These are phyloP conservation scores for Microctonus brassicae DNA, from an alignment of 2,888 invertebrate genomes.

Conservation along the genomic window DNA sequence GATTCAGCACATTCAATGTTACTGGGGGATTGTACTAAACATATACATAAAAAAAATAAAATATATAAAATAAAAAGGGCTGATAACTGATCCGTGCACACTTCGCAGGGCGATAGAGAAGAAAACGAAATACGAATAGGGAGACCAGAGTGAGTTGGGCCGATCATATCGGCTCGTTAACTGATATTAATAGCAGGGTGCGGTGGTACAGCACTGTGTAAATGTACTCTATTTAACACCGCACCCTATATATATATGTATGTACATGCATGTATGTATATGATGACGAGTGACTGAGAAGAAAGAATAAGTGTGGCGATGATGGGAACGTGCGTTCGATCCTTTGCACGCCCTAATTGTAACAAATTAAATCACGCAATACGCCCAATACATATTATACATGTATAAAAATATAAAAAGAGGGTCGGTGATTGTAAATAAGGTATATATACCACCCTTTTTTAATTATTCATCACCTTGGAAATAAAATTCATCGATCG, in stretches of 20 bases:
- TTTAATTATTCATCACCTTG: neutral
- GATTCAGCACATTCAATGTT: neutral
- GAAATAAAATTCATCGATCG: neutral
- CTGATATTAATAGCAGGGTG: conserved; percentile 70
- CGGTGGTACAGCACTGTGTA: conserved; percentile 53
- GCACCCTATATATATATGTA: no score
- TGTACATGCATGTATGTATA: no score
- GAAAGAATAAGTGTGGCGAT: neutral
- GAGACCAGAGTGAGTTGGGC: conserved; percentile 33
- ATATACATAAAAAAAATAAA: neutral
- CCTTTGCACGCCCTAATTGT: conserved; percentile 61
- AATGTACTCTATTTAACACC: conserved; percentile 31
- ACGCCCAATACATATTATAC: no score
- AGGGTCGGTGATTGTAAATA: neutral
- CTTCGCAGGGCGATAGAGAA: conserved; percentile 8
- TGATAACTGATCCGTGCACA: neutral
- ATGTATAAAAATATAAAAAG: neutral
- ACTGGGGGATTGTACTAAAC: neutral
- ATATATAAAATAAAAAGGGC: neutral
- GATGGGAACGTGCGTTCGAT: conserved; percentile 35
- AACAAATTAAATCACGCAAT: conserved; percentile 66
- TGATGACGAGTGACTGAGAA: neutral
- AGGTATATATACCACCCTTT: neutral
- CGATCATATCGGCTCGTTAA: conserved; percentile 69
- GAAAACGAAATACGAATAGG: neutral